Base-by-base conservation (phyloP, 2,888 invertebrate species). In the Octonoba sinensis region DNA sequence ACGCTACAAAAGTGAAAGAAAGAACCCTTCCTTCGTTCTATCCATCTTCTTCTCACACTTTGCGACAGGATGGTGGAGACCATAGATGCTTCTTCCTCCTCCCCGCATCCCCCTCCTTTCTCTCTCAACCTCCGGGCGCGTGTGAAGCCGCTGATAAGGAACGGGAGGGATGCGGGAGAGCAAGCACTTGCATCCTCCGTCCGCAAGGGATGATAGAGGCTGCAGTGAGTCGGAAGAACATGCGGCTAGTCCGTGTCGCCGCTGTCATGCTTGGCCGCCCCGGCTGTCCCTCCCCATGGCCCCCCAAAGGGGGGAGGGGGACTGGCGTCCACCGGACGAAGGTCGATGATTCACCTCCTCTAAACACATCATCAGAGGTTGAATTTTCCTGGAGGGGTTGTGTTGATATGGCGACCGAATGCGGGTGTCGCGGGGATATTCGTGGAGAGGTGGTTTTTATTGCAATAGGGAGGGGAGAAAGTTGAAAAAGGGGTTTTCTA, bases 161-260 rank as follows among this genome's bases (percentile, higher is more conserved):
- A 36, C 15, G 36, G 62, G 36, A 12, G 20, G 36, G 73, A 56
- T 69, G 73, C 66, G 65, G 67, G 44, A 70, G 62, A 67, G 60
- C 67, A 64, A 64, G 62, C 66, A 67, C 51, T 65, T 57, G 65
- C 73, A 65, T 74, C 73, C 73, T 64, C 20, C 64, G 73, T 73
- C 73, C 73, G 64, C 71, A 64, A 74, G 76, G 76, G 70, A 77
- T 77, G 76, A 67, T 62, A 73, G 73, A 74, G 70, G 81, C 70
- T 51, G 81, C 74, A 75, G 81, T 70, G 66, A 78, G 71, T 75
- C 74, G 81, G 81, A 75, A 75, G 81, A 82, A 75, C 74, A 70
- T 82, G 81, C 71, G 81, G 81, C 81, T 70, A 75, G 74, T 75
- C 81, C 81, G 70, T 74, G 74, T 82, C 81, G 81, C 81, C 81